phyloP scores from a whole-genome alignment of 1,140 invertebrate species.

The Scaptodrosophila lebanonensis region DNA sequence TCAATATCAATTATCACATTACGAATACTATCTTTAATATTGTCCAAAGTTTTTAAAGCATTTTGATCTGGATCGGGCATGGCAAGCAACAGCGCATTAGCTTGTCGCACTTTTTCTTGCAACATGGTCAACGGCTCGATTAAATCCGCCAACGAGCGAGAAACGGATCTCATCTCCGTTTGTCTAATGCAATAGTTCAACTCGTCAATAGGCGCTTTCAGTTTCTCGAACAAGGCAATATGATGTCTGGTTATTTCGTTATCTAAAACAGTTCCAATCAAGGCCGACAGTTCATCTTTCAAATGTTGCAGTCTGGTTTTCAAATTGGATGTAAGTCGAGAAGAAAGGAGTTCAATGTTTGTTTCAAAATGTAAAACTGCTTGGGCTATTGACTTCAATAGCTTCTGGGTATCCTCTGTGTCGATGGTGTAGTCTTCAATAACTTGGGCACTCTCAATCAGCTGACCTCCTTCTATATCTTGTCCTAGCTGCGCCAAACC shows the following conservation, averaged over 20 bases:
- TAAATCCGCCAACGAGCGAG: slow-evolving; percentile 66
- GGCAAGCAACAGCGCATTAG: slow-evolving; percentile 47
- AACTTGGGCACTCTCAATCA: slow-evolving; percentile 9
- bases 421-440: background rate
- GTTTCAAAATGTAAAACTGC: slow-evolving; percentile 71
- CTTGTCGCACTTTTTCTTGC: slow-evolving; percentile 56
- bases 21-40: slow-evolving; percentile 59
- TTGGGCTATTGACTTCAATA: slow-evolving; percentile 71
- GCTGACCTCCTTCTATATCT: slow-evolving; percentile 60
- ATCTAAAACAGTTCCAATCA: slow-evolving; percentile 68
- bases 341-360: slow-evolving; percentile 62
- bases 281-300: slow-evolving; percentile 61
- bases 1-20: slow-evolving; percentile 69
- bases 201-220: slow-evolving; percentile 71
- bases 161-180: slow-evolving; percentile 67
- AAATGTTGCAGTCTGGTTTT: slow-evolving; percentile 49
- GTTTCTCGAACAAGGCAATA: slow-evolving; percentile 54
- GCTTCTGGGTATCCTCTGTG: slow-evolving; percentile 66
- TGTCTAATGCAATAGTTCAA: slow-evolving; percentile 75
- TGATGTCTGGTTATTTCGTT: slow-evolving; percentile 63
- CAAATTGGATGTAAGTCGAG: slow-evolving; percentile 43
- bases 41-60: slow-evolving; percentile 44
- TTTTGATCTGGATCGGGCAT: slow-evolving; percentile 45
- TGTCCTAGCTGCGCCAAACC: slow-evolving; percentile 75
- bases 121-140: slow-evolving; percentile 71